Evolutionary conservation across 1,140 invertebrate genomes (phyloP).

Genomic region (Drosophila repleta): DNA sequence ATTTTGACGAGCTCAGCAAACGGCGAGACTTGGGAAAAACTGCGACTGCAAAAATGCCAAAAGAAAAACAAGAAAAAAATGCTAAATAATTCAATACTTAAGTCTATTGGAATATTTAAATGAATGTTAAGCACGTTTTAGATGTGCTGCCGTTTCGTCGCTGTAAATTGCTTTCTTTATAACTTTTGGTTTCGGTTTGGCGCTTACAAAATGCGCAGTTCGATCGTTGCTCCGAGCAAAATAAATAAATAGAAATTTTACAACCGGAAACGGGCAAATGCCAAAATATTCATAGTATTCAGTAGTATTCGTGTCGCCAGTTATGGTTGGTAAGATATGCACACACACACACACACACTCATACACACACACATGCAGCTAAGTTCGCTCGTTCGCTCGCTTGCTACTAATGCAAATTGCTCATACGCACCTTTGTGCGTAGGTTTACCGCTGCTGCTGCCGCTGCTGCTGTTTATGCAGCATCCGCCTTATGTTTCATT

Average conservation of each 20-base stretch:
- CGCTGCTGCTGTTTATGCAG: constrained; percentile 20
- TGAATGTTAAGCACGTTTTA: constrained; percentile 40
- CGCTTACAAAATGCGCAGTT: constrained; percentile 24
- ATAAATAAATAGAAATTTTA: constrained; percentile 15
- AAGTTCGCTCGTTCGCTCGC: constrained; percentile 5
- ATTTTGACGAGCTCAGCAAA: constrained; percentile 38
- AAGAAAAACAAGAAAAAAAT: constrained; percentile 1
- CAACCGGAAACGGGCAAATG: constrained; percentile 42
- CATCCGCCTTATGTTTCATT: constrained; percentile 18
- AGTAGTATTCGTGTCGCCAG: constrained; percentile 35
- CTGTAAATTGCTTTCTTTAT: constrained; percentile 8
- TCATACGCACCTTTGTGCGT: constrained; percentile 73
- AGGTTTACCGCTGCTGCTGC: constrained; percentile 12
- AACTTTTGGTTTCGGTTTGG: constrained; percentile 23
- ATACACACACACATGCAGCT: constrained; percentile 15
- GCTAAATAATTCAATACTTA: constrained; percentile 22
- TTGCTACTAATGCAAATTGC: constrained; percentile 65
- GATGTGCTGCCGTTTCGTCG: constrained; percentile 3
- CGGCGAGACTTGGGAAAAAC: constrained; percentile 20
- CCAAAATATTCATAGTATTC: constrained; percentile 26
- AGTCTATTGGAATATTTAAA: constrained; percentile 12
- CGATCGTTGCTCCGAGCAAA: background rate
- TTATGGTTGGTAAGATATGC: constrained; percentile 56
- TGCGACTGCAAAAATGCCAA: constrained; percentile 23
- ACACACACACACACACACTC: constrained; percentile 1